These are phyloP conservation scores for Melanostoma mellinum DNA, from an alignment of 2,888 invertebrate species.

Conservation along the genomic window DNA sequence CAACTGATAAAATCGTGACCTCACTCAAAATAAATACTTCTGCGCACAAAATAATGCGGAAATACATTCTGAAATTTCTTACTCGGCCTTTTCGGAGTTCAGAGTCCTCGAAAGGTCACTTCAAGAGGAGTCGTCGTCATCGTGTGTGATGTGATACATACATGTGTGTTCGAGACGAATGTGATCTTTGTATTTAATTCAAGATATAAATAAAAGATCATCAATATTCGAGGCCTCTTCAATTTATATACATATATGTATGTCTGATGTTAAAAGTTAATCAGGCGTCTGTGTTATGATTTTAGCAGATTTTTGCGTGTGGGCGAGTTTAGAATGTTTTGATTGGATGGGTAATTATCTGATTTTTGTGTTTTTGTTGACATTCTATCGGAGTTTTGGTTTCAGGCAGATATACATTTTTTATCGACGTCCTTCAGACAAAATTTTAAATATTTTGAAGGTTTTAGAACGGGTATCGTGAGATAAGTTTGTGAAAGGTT, in stretches of 20 bases:
- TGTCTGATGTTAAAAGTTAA: not conserved
- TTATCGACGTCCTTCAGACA: too few species aligned
- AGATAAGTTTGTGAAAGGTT: too few species aligned
- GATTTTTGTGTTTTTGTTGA: not conserved
- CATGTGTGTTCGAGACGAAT: constrained; percentile 25
- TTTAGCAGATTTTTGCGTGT: not conserved
- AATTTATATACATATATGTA: not conserved
- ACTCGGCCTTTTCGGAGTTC: constrained; percentile 45
- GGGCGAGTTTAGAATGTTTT: not conserved
- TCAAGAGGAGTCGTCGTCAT: constrained; percentile 14
- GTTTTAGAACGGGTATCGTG: too few species aligned
- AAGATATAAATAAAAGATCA: constrained; percentile 25
- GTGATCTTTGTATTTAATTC: not conserved
- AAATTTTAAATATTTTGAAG: too few species aligned
- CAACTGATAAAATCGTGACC: constrained; percentile 20
- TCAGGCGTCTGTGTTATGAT: too few species aligned
- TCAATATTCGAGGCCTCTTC: constrained; percentile 50
- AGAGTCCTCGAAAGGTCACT: constrained; percentile 69
- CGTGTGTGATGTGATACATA: not conserved
- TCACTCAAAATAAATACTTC: constrained; percentile 26
- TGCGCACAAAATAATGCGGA: constrained; percentile 62
- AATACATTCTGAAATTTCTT: constrained; percentile 40
- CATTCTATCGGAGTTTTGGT: not conserved
- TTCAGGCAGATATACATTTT: too few species aligned
- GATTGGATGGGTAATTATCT: not conserved